Conservation (phyloP, 2,113 vertebrate genomes). For the Festucalex cinctus region DNA sequence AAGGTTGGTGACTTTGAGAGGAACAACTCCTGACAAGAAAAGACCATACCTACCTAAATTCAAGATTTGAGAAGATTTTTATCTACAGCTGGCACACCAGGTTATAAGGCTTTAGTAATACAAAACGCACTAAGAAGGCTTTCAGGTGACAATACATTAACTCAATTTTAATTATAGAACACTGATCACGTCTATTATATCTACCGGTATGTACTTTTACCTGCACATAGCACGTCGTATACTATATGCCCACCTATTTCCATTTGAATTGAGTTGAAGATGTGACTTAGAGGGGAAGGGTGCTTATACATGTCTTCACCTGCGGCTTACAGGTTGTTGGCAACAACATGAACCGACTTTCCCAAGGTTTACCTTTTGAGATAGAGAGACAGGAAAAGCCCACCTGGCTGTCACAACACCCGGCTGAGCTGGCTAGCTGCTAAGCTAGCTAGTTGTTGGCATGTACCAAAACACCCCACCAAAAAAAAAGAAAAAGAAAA, state of each 20-base stretch:
- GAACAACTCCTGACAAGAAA: no score
- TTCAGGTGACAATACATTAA: no score
- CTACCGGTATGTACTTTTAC: no score
- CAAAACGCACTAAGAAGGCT: no score
- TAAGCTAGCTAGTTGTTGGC: background rate
- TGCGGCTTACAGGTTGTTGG: background rate
- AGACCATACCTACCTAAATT: no score
- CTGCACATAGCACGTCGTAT: no score
- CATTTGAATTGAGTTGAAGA: background rate
- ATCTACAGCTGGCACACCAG: no score
- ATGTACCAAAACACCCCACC: background rate
- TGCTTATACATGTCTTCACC: background rate
- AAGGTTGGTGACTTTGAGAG: no score
- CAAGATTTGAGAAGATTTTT: no score
- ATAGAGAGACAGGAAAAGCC: background rate
- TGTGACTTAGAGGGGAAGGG: background rate
- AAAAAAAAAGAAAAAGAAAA: constrained; percentile 26
- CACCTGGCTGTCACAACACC: background rate
- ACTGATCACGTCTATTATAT: no score
- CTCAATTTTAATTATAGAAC: no score
- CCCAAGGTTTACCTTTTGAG: background rate
- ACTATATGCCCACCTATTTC: background rate
- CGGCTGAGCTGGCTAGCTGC: background rate
- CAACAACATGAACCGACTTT: background rate
- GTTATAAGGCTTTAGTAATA: no score